These are phyloP conservation scores for Netelia virgata DNA, from an alignment of 2,888 invertebrate genomes.

Conservation along the genomic window DNA sequence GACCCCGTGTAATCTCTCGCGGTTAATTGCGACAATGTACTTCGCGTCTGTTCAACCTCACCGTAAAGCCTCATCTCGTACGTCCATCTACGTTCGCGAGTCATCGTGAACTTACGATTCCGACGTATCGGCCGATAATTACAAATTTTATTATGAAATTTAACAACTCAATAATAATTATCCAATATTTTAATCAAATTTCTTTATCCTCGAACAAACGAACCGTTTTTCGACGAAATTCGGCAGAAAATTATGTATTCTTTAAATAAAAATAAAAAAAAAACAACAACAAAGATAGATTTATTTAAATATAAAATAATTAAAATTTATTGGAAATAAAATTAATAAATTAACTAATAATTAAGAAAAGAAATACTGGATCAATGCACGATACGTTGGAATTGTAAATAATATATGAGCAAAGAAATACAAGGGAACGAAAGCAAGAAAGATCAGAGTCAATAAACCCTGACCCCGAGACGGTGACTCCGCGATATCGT, in stretches of 20 bases:
- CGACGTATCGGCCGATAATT: background rate
- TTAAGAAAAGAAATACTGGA: too few relatives aligned
- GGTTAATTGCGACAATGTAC: conserved; percentile 77
- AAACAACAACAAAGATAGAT: too few relatives aligned
- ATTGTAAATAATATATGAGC: background rate
- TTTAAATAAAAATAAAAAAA: too few relatives aligned
- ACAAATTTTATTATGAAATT: conserved; percentile 10
- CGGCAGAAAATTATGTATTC: too few relatives aligned
- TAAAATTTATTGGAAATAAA: too few relatives aligned
- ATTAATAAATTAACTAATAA: background rate
- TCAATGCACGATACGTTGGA: too few relatives aligned
- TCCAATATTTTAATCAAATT: background rate
- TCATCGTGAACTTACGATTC: background rate
- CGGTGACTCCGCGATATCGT: conserved; percentile 69
- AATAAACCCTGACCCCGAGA: conserved; percentile 66
- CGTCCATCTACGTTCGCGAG: background rate
- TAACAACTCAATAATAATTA: too few relatives aligned
- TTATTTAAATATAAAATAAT: background rate
- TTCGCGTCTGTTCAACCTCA: conserved; percentile 62
- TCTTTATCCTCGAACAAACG: background rate
- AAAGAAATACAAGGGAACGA: conserved; percentile 12
- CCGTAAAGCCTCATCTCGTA: background rate
- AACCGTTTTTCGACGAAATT: background rate
- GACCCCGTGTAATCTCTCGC: conserved; percentile 72
- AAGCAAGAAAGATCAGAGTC: conserved; percentile 38